phyloP scores from a whole-genome alignment of 2,888 invertebrate species.

The Capitulum mitella region DNA sequence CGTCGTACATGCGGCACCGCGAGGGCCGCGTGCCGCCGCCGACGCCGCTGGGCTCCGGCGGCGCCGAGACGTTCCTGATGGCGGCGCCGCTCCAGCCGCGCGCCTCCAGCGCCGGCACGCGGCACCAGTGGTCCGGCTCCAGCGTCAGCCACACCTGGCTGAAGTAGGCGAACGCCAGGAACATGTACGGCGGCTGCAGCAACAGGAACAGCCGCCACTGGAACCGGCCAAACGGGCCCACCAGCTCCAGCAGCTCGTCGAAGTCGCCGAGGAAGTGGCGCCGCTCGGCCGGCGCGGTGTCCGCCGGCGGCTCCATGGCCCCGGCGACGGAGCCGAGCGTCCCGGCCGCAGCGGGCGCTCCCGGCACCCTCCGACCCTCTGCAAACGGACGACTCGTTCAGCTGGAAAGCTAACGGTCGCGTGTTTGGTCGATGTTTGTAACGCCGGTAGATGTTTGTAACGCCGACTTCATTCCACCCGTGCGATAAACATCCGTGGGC shows the following conservation, averaged over 20 bases:
- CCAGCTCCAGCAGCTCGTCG: slow-evolving; percentile 70
- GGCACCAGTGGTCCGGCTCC: slow-evolving; percentile 81
- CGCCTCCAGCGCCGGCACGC: slow-evolving; percentile 57
- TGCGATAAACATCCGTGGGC: no score
- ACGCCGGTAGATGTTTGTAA: no score
- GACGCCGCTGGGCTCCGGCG: slow-evolving; percentile 45
- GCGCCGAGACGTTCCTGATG: slow-evolving; percentile 56
- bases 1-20: slow-evolving; percentile 67
- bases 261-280: slow-evolving; percentile 52
- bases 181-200: slow-evolving; percentile 61
- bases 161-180: slow-evolving; percentile 33
- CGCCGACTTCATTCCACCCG: no score
- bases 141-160: slow-evolving; percentile 48
- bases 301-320: no score
- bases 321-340: no score
- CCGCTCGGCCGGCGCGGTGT: no score
- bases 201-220: slow-evolving; percentile 46
- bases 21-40: slow-evolving; percentile 46
- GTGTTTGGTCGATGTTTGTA: no score
- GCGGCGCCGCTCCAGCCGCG: slow-evolving; percentile 56
- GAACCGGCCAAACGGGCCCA: slow-evolving; percentile 77
- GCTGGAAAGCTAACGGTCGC: no score
- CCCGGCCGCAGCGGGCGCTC: no score
- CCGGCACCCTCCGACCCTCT: no score
- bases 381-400: no score